These are phyloP conservation scores for Aurelia coerulea DNA, from an alignment of 30 jellyfish, hydroid and myxozoan species.

Conservation along the genomic window DNA sequence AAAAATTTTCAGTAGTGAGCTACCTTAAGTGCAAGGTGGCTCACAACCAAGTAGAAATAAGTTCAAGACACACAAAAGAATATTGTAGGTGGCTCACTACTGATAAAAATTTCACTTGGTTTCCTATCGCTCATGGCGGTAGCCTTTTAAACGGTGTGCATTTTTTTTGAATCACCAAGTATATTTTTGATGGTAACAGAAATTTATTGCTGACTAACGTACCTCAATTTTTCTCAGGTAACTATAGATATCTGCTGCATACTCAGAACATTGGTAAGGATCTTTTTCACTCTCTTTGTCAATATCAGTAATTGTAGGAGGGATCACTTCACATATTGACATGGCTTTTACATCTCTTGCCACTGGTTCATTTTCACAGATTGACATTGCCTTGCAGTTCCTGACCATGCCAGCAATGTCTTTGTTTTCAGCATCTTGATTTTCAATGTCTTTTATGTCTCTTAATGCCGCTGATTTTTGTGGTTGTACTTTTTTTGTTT, in stretches of 20 bases:
- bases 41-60: too few species aligned
- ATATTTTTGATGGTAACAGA: neutral
- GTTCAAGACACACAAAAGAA: too few species aligned
- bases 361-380: constrained; percentile 28
- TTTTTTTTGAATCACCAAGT: too few species aligned
- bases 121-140: too few species aligned
- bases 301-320: constrained; percentile 56
- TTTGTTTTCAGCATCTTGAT: neutral
- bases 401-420: neutral
- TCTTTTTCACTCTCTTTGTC: constrained; percentile 73
- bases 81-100: too few species aligned
- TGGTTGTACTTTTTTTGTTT: neutral
- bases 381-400: constrained; percentile 21
- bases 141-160: too few species aligned
- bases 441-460: neutral
- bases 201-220: neutral
- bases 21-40: too few species aligned
- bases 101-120: too few species aligned
- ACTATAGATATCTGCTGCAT: constrained; percentile 84
- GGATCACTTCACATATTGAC: constrained; percentile 43
- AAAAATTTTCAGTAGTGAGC: too few species aligned
- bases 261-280: constrained; percentile 90
- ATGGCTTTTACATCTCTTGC: constrained; percentile 25
- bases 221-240: constrained; percentile 81
- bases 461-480: neutral